These are phyloP conservation scores for Platyscapa corneri DNA, from an alignment of 1,140 invertebrate species.

Conservation along the genomic window DNA sequence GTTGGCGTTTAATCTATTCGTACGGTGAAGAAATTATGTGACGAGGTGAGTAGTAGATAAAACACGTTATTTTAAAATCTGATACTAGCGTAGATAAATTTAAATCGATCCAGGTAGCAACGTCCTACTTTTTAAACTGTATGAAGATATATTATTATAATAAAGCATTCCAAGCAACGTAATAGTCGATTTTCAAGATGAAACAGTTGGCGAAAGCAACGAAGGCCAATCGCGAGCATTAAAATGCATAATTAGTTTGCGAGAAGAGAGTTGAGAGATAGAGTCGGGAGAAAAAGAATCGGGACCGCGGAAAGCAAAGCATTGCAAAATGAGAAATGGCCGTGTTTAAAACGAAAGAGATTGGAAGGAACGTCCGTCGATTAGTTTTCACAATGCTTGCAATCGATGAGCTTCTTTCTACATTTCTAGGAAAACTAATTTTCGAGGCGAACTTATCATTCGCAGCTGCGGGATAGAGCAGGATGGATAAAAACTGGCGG, in stretches of 20 bases:
- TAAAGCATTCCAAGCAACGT: background rate
- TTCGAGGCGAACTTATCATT: too few relatives aligned
- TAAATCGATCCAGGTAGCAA: background rate
- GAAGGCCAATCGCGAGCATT: background rate
- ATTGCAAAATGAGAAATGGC: too few relatives aligned
- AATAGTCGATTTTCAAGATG: background rate
- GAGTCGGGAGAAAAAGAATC: too few relatives aligned
- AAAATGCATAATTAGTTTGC: background rate
- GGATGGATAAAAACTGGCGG: too few relatives aligned
- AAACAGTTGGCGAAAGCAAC: background rate
- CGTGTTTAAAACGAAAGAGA: too few relatives aligned
- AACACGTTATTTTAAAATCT: background rate
- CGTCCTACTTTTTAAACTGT: background rate
- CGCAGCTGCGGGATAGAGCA: too few relatives aligned
- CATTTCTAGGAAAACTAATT: too few relatives aligned
- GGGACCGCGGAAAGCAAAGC: too few relatives aligned
- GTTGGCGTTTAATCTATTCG: background rate
- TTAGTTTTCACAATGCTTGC: too few relatives aligned
- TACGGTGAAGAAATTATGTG: background rate
- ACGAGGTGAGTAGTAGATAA: background rate
- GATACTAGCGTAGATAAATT: background rate
- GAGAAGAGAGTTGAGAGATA: too few relatives aligned
- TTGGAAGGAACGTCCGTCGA: too few relatives aligned
- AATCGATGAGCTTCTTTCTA: too few relatives aligned
- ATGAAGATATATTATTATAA: background rate